Evolutionary conservation across 2,113 vertebrate genomes (phyloP).

Genomic region (Urocitellus parryii): DNA sequence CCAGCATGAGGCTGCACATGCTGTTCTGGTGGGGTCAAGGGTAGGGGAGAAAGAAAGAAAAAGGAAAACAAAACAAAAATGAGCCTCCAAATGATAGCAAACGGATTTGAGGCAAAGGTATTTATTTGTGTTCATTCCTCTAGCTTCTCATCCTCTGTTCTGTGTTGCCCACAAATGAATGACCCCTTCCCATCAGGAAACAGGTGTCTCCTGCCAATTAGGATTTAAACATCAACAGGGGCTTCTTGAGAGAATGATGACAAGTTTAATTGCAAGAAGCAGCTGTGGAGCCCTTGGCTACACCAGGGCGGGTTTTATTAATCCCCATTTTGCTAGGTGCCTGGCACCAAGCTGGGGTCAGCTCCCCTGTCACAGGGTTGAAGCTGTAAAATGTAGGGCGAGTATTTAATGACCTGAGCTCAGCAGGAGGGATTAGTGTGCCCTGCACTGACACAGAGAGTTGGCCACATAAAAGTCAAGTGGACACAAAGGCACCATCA

Average conservation of each 20-base stretch:
- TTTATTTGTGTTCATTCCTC: neutral
- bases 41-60: neutral
- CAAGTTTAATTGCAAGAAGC: constrained; percentile 80
- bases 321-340: constrained; percentile 73
- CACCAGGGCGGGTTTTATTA: constrained; percentile 63
- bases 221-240: constrained; percentile 81
- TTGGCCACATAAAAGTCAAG: neutral
- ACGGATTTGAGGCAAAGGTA: neutral
- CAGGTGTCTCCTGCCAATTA: constrained; percentile 81
- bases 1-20: neutral
- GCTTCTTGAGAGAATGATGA: constrained; percentile 79
- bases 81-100: neutral
- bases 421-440: constrained; percentile 50
- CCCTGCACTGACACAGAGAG: neutral
- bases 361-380: constrained; percentile 47
- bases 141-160: neutral
- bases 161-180: neutral
- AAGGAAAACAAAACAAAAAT: neutral
- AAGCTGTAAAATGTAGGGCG: constrained; percentile 63
- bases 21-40: neutral
- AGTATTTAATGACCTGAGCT: constrained; percentile 64
- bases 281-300: constrained; percentile 73
- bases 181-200: constrained; percentile 64
- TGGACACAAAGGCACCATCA: constrained; percentile 8
- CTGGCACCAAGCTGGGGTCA: constrained; percentile 66